Percentiles rank a stretch among this genome's conserved stretches.
phyloP scores from a whole-genome alignment of 2,113 vertebrate genomes.

The Elachura formosa region DNA sequence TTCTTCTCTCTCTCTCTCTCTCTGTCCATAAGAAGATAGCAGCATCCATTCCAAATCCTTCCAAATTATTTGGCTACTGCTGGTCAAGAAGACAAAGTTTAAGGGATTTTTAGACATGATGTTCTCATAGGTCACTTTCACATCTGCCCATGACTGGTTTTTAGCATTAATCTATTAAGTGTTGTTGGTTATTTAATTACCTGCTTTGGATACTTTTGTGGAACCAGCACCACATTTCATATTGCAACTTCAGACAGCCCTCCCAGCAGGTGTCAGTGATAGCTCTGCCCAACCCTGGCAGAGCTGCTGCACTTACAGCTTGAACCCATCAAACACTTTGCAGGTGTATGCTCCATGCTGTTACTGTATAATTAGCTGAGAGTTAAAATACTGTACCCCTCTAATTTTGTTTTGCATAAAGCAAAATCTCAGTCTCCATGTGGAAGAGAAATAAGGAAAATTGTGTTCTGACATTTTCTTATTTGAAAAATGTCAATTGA shows the following conservation, averaged over 20 bases:
- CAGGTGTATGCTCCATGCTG: background rate
- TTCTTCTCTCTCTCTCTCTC: background rate
- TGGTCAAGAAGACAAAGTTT: background rate
- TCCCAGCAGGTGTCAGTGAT: background rate
- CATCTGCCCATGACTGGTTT: background rate
- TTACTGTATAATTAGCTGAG: background rate
- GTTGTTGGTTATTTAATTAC: background rate
- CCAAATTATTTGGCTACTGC: background rate
- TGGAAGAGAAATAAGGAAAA: background rate
- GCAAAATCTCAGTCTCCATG: background rate
- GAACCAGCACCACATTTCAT: background rate
- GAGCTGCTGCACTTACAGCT: background rate
- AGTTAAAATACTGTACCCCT: background rate
- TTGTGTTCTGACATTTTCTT: background rate
- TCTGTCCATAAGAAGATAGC: background rate
- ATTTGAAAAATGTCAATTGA: background rate
- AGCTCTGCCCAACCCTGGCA: background rate
- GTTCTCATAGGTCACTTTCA: background rate
- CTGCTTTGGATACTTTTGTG: background rate
- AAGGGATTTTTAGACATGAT: background rate
- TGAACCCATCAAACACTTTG: background rate
- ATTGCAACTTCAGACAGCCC: background rate
- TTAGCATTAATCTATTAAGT: background rate
- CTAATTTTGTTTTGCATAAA: background rate
- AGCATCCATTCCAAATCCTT: background rate